phyloP scores from a whole-genome alignment of 2,113 vertebrate genomes.

The Anolis sagrei region DNA sequence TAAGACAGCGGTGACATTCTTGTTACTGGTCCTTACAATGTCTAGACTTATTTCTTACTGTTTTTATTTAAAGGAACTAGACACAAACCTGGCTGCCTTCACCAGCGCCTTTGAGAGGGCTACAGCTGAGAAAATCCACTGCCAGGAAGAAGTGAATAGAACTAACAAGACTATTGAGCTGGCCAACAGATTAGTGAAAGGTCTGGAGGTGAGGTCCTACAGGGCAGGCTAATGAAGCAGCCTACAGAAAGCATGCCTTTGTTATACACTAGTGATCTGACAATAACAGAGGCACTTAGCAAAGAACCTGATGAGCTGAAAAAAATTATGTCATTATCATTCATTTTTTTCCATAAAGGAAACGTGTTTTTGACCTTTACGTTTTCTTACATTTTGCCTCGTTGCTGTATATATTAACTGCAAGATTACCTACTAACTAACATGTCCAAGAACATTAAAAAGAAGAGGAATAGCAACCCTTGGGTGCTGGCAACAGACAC shows the following conservation, averaged over 20 bases:
- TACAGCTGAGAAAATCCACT: conserved; percentile 89
- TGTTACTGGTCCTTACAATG: conserved; percentile 60
- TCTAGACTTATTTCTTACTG: conserved; percentile 76
- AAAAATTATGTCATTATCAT: conserved; percentile 88
- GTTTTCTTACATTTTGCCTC: conserved; percentile 80
- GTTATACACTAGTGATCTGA: conserved; percentile 86
- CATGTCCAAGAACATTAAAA: conserved; percentile 47
- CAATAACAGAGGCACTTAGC: conserved; percentile 86
- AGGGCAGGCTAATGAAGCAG: conserved; percentile 86
- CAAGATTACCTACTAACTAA: conserved; percentile 79
- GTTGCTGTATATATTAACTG: conserved; percentile 72
- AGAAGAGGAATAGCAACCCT: conserved; percentile 44
- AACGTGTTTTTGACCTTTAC: conserved; percentile 87
- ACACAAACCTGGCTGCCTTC: conserved; percentile 87
- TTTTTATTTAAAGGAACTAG: conserved; percentile 87
- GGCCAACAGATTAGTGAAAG: conserved; percentile 96
- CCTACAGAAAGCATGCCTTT: conserved; percentile 83
- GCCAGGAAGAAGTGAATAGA: conserved; percentile 93
- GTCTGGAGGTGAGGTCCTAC: conserved; percentile 91
- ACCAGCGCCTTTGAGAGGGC: conserved; percentile 86
- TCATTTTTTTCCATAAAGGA: conserved; percentile 83
- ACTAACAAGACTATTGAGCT: conserved; percentile 95
- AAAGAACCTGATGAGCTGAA: conserved; percentile 88
- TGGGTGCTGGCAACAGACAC: conserved; percentile 70
- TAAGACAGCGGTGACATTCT: conserved; percentile 68